Evolutionary conservation across 2,888 invertebrate genomes (phyloP), one percentile per base, ranked within the genome.

Genomic region (Cheilosia urbana): DNA sequence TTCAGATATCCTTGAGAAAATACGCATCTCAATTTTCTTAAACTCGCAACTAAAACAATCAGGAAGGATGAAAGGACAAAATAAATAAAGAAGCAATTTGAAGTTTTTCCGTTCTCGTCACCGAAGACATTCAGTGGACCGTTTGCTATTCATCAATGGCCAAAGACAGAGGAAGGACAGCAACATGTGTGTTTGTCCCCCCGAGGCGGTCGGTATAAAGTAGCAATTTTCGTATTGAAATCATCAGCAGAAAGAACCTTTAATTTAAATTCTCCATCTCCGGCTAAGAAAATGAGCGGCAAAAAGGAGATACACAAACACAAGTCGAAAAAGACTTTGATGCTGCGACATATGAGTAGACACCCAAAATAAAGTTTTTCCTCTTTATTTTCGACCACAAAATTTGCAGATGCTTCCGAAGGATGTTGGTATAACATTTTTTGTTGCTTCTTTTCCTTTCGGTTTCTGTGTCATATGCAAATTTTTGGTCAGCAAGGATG

Each of bases 391-490:
- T 47, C 21, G 11, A 27, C 40, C 47, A 9, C 45, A 78, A 62
- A 49, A 53, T 37, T 60, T 60, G 40, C 77, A 77, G 51, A 68
- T 77, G 58, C 19, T 58, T 68, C 27, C 40, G 9, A 42, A 51
- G 49, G 58, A 51, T 66, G 40, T 49, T 60, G n/a, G 37, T 17
- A 57, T 68, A 21, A 42, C n/a, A 7, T 9, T 5, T 40, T 53
- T 27, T 27, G 53, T 53, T 69, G n/a, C 55, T 13, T 42, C 7
- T 4, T 27, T 34, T 51, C 4, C 42, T 42, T 24, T 62, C 6
- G 49, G 53, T 69, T 17, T 53, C 42, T 45, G 51, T 60, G 68
- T 77, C 68, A 45, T 69, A 71, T 60, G 68, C 51, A 60, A 76
- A 51, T 76, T 66, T 62, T n/a, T 27, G 37, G 19, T 45, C 19